Conservation (phyloP, 1,140 invertebrate species). For the Drosophila kurseongensis region DNA sequence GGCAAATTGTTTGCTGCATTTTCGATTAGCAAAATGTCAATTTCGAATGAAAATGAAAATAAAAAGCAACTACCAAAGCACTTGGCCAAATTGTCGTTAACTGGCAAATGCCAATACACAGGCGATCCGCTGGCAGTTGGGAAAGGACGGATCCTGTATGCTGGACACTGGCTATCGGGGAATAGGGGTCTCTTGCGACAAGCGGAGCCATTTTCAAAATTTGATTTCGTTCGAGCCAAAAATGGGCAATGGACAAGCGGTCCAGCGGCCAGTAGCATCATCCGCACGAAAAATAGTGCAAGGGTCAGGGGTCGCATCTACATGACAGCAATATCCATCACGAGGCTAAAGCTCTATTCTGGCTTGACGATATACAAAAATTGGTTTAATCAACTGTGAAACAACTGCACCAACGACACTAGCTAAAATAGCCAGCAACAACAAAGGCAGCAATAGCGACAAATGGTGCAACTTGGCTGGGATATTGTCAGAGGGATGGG, state of each 20-base stretch:
- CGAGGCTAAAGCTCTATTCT: constrained; percentile 55
- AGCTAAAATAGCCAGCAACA: constrained; percentile 56
- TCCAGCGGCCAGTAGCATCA: constrained; percentile 28
- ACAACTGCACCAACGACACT: constrained; percentile 71
- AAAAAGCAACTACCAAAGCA: constrained; percentile 65
- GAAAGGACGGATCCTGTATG: constrained; percentile 17
- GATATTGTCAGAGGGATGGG: constrained; percentile 37
- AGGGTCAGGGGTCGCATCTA: constrained; percentile 41
- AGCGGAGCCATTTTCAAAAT: constrained; percentile 74
- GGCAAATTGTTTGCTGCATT: constrained; percentile 80
- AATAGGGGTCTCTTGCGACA: constrained; percentile 38
- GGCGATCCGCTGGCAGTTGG: constrained; percentile 4
- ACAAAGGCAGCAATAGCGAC: constrained; percentile 38
- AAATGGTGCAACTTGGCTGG: constrained; percentile 54
- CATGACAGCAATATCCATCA: constrained; percentile 82
- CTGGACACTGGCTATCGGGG: constrained; percentile 17
- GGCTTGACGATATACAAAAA: constrained; percentile 77
- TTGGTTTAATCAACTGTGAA: constrained; percentile 83
- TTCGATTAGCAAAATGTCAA: constrained; percentile 83
- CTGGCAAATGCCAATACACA: constrained; percentile 54
- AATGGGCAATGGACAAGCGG: constrained; percentile 57
- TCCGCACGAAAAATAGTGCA: constrained; percentile 6
- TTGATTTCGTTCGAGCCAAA: constrained; percentile 70
- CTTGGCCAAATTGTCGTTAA: constrained; percentile 64
- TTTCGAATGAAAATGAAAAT: constrained; percentile 67